Conservation (phyloP, 2,797 vertebrate species). For the Morelia viridis region DNA sequence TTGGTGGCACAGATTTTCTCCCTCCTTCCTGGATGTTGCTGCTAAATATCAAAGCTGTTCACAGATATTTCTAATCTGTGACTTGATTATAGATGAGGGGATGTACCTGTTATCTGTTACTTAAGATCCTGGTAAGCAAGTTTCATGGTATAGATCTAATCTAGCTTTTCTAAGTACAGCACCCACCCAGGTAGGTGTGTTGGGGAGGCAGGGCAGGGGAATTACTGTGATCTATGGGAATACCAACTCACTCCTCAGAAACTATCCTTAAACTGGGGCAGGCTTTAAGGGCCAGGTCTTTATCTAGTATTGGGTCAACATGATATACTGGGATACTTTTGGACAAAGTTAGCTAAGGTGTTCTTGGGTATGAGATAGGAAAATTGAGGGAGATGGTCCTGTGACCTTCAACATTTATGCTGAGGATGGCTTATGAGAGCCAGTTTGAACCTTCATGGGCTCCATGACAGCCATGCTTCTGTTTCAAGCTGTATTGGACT, state of each 20-base stretch:
- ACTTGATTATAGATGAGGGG: background rate
- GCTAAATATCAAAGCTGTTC: background rate
- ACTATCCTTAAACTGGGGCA: background rate
- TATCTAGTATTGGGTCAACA: background rate
- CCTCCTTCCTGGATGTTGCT: background rate
- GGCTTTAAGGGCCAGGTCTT: background rate
- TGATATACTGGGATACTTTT: background rate
- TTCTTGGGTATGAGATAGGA: background rate
- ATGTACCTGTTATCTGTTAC: background rate
- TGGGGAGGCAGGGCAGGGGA: background rate
- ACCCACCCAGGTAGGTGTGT: background rate
- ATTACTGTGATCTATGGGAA: background rate
- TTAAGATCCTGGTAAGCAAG: background rate
- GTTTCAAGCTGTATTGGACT: too few species aligned
- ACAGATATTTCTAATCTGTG: background rate
- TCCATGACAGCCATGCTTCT: background rate
- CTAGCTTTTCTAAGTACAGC: background rate
- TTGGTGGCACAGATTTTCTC: background rate
- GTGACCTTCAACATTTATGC: background rate
- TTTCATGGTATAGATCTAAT: background rate
- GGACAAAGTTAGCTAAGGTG: background rate
- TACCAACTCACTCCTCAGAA: background rate
- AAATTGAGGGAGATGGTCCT: background rate
- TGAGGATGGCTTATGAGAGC: background rate
- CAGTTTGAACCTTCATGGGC: background rate